These are phyloP conservation scores for Scaptomyza pallida DNA, from an alignment of 1,140 invertebrate species.

Conservation along the genomic window DNA sequence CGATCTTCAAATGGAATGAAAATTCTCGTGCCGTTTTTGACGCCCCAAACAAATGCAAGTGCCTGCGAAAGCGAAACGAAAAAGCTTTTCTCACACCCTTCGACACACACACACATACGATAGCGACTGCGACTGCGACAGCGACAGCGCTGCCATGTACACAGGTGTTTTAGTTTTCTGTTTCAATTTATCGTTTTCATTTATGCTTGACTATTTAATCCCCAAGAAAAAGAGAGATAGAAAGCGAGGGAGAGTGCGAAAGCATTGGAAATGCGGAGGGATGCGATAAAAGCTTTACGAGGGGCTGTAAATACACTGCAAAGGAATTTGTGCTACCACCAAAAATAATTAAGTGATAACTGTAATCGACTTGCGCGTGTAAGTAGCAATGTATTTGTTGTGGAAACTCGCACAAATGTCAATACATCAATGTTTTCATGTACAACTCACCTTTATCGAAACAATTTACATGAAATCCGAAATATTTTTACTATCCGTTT, in stretches of 20 bases:
- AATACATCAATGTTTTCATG: not conserved
- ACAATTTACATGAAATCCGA: conserved; percentile 12
- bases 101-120: conserved; percentile 9
- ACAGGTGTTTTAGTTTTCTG: conserved; percentile 74
- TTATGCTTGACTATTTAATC: conserved; percentile 63
- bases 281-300: conserved; percentile 37
- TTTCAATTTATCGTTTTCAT: conserved; percentile 63
- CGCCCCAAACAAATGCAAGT: conserved; percentile 54
- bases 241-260: conserved; percentile 4
- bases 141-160: conserved; percentile 65
- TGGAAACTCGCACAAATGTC: no score
- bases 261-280: no score
- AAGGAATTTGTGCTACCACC: conserved; percentile 9
- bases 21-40: conserved; percentile 56
- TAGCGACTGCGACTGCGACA: conserved; percentile 26
- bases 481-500: no score
- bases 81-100: conserved; percentile 61
- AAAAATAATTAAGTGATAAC: not conserved
- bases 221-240: conserved; percentile 1
- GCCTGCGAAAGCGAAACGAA: conserved; percentile 36
- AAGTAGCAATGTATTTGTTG: no score
- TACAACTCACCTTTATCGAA: conserved; percentile 36
- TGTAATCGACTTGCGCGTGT: not conserved
- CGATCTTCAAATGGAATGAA: conserved; percentile 77
- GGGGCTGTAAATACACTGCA: conserved; percentile 55